These are phyloP conservation scores for Ceriagrion tenellum DNA, from an alignment of 2,888 invertebrate species.

Conservation along the genomic window DNA sequence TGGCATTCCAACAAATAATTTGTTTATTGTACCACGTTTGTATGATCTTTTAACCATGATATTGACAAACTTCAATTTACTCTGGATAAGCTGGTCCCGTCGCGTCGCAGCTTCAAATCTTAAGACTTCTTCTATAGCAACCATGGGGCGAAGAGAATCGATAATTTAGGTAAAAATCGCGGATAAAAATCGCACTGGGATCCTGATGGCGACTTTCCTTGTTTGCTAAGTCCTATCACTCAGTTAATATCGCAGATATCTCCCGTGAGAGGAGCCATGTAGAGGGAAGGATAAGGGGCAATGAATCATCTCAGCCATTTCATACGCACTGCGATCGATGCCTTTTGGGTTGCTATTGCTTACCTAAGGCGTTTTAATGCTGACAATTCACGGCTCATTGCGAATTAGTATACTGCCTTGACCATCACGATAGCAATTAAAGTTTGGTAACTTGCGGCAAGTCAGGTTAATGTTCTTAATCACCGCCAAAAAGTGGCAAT, in stretches of 20 bases:
- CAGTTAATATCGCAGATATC: background rate
- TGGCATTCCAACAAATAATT: too few species aligned
- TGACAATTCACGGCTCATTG: too few species aligned
- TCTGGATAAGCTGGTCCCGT: background rate
- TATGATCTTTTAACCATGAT: too few species aligned
- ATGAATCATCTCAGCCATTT: background rate
- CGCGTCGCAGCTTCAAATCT: background rate
- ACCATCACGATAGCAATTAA: too few species aligned
- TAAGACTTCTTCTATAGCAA: background rate
- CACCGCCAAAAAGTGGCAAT: too few species aligned
- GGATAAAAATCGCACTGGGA: background rate
- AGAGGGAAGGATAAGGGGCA: background rate
- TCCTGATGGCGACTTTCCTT: background rate
- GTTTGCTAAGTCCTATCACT: background rate
- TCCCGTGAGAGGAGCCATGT: background rate
- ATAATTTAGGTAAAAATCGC: background rate
- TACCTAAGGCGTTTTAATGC: too few species aligned
- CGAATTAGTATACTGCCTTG: too few species aligned
- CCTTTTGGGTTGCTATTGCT: too few species aligned
- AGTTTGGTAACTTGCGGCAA: too few species aligned
- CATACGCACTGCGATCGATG: background rate
- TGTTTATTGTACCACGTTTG: too few species aligned
- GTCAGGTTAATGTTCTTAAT: too few species aligned
- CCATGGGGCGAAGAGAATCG: background rate
- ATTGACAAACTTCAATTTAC: too few species aligned